Evolutionary conservation across 2,888 invertebrate species (phyloP).

Genomic region (Tachina fera): DNA sequence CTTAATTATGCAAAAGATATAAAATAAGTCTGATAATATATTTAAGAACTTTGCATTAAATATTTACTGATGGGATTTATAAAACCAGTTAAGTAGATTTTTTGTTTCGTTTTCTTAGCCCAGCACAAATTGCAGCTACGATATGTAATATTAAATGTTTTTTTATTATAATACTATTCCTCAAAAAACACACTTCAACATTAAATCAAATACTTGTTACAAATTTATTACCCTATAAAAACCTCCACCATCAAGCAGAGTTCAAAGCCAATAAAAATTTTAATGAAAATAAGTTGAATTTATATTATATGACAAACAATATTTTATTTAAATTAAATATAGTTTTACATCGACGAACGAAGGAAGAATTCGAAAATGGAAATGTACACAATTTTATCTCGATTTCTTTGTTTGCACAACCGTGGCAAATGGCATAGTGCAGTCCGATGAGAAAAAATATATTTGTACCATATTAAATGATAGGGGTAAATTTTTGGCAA

Average conservation of each 20-base stretch:
- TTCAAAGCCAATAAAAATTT: neutral
- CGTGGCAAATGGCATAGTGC: constrained; percentile 26
- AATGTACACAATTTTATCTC: constrained; percentile 34
- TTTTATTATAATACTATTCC: neutral
- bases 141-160: neutral
- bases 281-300: constrained; percentile 35
- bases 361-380: constrained; percentile 33
- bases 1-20: no score
- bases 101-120: no score
- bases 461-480: constrained; percentile 27
- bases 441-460: neutral
- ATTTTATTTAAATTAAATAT: constrained; percentile 55
- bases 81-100: no score
- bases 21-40: no score
- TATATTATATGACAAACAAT: constrained; percentile 42
- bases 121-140: no score
- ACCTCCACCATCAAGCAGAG: neutral
- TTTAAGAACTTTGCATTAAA: no score
- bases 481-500: constrained; percentile 66
- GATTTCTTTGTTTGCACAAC: constrained; percentile 44
- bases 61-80: no score
- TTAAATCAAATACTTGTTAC: neutral
- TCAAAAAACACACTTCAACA: neutral
- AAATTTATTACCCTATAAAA: neutral
- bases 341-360: constrained; percentile 22